Evolutionary conservation across 2,888 invertebrate species (phyloP), one percentile per base, ranked within the genome.

Genomic region (Iselma pallidipennis): DNA sequence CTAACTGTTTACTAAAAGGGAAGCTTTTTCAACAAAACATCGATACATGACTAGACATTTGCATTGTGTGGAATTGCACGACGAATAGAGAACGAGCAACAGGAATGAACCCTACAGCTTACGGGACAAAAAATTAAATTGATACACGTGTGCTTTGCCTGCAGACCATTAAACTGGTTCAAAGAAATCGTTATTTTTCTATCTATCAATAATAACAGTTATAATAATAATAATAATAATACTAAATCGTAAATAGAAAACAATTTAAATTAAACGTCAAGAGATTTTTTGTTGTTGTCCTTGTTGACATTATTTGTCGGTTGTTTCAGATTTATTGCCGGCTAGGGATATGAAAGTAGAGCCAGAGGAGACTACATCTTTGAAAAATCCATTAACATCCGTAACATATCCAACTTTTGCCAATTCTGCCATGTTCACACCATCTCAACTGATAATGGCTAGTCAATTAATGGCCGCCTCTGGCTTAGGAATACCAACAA

Each of bases 391-490:
- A 81, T 79, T 84, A 82, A 79, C 83, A 82, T 78, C 84, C 82
- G 82, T 81, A 82, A 82, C 84, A 82, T 83, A 85, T 83, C 83
- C 84, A 70, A 76, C 85, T 80, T 82, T 80, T 57, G 72, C 77
- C 23, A 78, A 80, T 65, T 73, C 80, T 1, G 74, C 80, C 16
- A 82, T 84, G 78, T 80, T 85, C 65, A 83, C 84, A 12, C 83
- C 83, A 14, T 82, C 83, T 52, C 84, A 84, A 66, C 71, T 85
- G 1, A 59, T 85, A 29, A 83, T 83, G 67, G 85, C 84, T 7
- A 82, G 82, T 66, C 82, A 82, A 71, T 71, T 85, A 51, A 83
- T 85, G 85, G 75, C 83, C 79, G 84, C 86, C 74, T 82, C 88
- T 73, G 80, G 86, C 69, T 69, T 88, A 76, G 86, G 85, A 3